Percentiles rank a stretch among this genome's conserved stretches.
Evolutionary conservation across 2,113 vertebrate species (phyloP).

Genomic region (Bolborhynchus lineola): DNA sequence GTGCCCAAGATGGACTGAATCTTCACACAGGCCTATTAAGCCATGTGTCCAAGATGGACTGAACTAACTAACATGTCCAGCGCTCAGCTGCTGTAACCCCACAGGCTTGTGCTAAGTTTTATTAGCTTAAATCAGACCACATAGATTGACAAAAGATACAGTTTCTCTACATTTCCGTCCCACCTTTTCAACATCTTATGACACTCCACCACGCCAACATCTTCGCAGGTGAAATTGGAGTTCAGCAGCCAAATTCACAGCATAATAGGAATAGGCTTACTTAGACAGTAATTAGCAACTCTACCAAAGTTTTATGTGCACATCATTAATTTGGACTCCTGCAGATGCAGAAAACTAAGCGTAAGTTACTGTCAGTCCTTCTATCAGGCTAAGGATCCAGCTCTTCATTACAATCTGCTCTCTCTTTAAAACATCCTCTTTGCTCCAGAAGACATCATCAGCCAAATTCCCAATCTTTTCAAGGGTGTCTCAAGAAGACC

Average conservation of each 20-base stretch:
- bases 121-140: background rate
- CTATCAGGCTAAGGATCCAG: background rate
- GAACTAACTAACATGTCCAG: slow-evolving; percentile 23
- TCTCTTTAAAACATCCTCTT: background rate
- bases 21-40: slow-evolving; percentile 72
- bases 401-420: background rate
- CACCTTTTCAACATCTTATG: background rate
- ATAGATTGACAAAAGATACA: background rate
- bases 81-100: slow-evolving; percentile 65
- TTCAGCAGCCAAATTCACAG: background rate
- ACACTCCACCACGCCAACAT: background rate
- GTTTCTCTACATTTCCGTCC: background rate
- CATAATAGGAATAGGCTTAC: background rate
- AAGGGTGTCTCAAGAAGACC: background rate
- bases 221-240: background rate
- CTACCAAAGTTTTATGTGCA: background rate
- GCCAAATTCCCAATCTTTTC: background rate
- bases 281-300: background rate
- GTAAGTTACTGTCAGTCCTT: background rate
- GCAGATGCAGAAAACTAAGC: background rate
- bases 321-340: background rate
- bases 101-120: background rate
- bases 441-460: background rate
- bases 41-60: slow-evolving; percentile 67
- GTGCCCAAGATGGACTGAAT: slow-evolving; percentile 61